Base-by-base conservation (phyloP, 2,797 vertebrate species). In the Rhinella marina region DNA sequence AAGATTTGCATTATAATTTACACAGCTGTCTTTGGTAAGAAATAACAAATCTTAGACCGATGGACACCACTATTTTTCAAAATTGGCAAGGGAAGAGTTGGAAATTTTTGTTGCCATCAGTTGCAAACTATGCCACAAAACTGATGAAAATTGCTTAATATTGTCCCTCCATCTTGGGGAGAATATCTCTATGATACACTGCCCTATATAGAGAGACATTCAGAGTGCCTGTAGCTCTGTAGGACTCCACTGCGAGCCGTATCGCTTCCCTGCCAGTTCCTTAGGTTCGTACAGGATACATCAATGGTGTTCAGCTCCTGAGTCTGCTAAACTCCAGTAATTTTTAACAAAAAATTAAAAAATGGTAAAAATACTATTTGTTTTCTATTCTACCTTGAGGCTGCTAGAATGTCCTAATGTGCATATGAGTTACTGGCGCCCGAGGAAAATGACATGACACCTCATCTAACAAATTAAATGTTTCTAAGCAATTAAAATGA, bases 401-500 rank as follows among this genome's bases (percentile, higher is more conserved):
- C 29, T 88, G 82, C 78, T 90, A 72, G 76, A 92, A 92, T 91
- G 91, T 88, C 92, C 92, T 92, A 91, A 85, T 86, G 92, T 92
- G 91, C 88, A 88, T 93, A 90, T 91, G 91, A 93, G 91, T 93
- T 93, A 93, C 91, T 90, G 90, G 89, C 91, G 92, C 92, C 92
- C 90, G 90, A 93, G 92, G 93, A 92, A 93, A 93, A 91, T 90
- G 91, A 92, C 92, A 92, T 90, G 92, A 93, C 92, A 92, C 91
- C 90, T 92, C 92, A 91, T 92, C 92, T 92, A 92, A 93, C 92
- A 94, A 94, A 94, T 93, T 93, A 94, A 93, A 94, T 92, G 91
- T 93, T 94, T 93, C 92, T 91, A 92, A 93, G 93, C 93, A 93
- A 94, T 93, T 94, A 93, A 93, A 94, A 92, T 90, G 92, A 92